Evolutionary conservation across 2,797 vertebrate genomes (phyloP), one percentile per base, ranked within the genome.

Genomic region (Sebastes oblongus): DNA sequence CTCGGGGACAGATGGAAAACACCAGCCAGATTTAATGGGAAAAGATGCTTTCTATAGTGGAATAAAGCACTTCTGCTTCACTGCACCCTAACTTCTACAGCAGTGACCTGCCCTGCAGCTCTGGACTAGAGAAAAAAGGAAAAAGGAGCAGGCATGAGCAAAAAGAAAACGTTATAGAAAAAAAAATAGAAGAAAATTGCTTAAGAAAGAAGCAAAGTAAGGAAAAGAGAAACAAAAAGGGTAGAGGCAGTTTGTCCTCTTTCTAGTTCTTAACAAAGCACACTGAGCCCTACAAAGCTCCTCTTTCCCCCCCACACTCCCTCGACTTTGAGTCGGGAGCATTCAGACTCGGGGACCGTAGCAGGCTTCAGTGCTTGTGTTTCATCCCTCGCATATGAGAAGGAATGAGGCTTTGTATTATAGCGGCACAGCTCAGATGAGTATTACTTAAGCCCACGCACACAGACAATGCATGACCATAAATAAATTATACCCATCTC

Each of bases 381-480:
- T 87, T 88, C 84, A 92, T 89, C 89, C 84, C 81, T 86, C 16
- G 16, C 62, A 89, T 70, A 86, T 83, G 84, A 91, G 87, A 86
- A 75, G 88, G 83, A 89, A 91, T 56, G 86, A 86, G 87, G 86
- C 86, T 93, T 90, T 90, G 88, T 87, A 85, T 91, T 86, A 86
- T 80, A 75, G 88, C 67, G 6, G 73, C 81, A 62, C 77, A 79
- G 90, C 88, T 84, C 72, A 72, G 86, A 92, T 90, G 87, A 91
- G 89, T 92, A 91, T 92, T 91, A 92, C 92, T 92, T 89, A 90
- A 91, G 86, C 89, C 89, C 90, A 91, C 88, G 82, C 87, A 82
- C 72, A 73, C 88, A 90, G 83, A 91, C 92, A 89, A 93, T 88
- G 87, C 89, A 87, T 71, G 86, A 62, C 75, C 91, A 91, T 92